A percentile compares a stretch with the other conserved stretches of the same genome.
phyloP scores from a whole-genome alignment of 1,140 invertebrate species.

The Tetramorium parvispinum region DNA sequence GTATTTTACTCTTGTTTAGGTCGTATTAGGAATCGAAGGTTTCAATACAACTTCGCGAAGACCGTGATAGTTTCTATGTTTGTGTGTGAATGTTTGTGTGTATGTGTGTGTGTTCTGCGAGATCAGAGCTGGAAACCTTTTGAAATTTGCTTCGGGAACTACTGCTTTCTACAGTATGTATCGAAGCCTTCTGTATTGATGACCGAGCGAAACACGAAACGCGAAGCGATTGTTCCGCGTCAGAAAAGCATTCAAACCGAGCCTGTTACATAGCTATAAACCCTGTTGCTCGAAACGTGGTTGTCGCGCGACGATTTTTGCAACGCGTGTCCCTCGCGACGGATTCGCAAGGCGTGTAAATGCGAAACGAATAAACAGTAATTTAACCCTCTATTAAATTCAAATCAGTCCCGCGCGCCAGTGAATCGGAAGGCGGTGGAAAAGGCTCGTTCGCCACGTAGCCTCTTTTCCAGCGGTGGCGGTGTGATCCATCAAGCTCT shows the following conservation, averaged over 20 bases:
- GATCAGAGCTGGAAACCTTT: background rate
- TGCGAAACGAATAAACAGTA: constrained; percentile 73
- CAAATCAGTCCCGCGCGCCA: constrained; percentile 75
- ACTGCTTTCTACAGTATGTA: background rate
- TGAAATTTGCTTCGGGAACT: constrained; percentile 1
- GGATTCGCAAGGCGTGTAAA: constrained; percentile 26
- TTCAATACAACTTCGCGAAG: background rate
- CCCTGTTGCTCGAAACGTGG: constrained; percentile 23
- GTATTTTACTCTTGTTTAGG: constrained; percentile 40
- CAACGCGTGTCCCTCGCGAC: background rate
- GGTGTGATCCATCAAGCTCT: constrained; percentile 81
- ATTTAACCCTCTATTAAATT: constrained; percentile 81
- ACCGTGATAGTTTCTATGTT: background rate
- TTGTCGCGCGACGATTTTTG: background rate
- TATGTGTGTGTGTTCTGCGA: background rate
- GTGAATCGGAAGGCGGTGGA: constrained; percentile 51
- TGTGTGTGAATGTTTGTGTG: no score
- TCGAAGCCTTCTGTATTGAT: constrained; percentile 27
- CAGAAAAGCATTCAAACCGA: background rate
- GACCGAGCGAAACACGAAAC: constrained; percentile 17
- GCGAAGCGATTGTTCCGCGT: constrained; percentile 12
- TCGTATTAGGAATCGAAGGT: background rate
- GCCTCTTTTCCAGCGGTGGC: constrained; percentile 71
- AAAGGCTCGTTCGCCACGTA: constrained; percentile 59
- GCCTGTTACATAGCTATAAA: constrained; percentile 28